Conservation (phyloP, 1,140 invertebrate genomes). For the Bombus breviceps region DNA sequence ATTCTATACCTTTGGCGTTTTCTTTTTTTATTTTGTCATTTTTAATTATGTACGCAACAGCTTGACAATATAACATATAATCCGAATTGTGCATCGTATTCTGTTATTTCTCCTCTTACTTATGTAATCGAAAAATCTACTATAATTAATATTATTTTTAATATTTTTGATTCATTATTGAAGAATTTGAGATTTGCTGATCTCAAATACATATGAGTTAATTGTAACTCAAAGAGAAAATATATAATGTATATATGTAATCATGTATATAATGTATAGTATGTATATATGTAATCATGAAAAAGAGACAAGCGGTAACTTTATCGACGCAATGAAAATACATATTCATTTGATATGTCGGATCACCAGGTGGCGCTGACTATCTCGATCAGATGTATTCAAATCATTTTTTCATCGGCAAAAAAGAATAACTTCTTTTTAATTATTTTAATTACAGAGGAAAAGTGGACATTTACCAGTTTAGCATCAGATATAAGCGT, state of each 20-base stretch:
- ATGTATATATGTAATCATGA: background rate
- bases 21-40: background rate
- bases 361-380: conserved; percentile 21
- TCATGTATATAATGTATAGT: background rate
- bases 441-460: background rate
- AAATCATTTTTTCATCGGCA: background rate
- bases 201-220: background rate
- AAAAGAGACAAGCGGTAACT: background rate
- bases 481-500: background rate
- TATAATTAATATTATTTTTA: background rate
- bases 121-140: background rate
- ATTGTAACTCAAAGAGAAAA: background rate
- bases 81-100: background rate
- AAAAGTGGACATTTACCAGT: background rate
- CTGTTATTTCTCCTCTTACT: background rate
- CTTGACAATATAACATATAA: background rate
- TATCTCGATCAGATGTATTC: background rate
- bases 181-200: background rate
- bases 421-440: background rate
- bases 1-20: background rate
- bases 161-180: background rate
- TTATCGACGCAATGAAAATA: conserved; percentile 41
- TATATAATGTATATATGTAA: too few species aligned
- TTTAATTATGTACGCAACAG: background rate
- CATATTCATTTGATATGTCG: background rate